Conservation (phyloP, 2,888 invertebrate species). For the Melipona bicolor region DNA sequence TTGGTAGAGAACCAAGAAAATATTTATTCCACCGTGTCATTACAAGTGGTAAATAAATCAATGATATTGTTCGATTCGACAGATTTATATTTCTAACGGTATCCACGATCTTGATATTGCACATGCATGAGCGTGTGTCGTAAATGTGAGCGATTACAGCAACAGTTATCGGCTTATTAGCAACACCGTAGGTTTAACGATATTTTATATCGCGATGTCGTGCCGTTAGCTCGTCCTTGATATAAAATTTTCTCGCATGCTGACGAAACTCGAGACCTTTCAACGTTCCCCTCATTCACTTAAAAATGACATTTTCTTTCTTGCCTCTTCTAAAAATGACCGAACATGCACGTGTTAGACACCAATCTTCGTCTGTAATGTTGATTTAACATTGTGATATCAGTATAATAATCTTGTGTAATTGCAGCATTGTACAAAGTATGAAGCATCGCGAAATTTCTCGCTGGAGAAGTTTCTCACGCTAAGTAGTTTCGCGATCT, state of each 20-base stretch:
- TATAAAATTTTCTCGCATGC: conserved; percentile 6
- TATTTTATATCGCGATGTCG: conserved; percentile 39
- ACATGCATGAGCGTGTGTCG: conserved; percentile 33
- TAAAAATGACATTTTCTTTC: too few relatives aligned
- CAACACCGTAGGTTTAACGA: conserved; percentile 32
- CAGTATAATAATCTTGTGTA: conserved; percentile 25
- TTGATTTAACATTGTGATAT: conserved; percentile 48
- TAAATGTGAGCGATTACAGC: conserved; percentile 32
- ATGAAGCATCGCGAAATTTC: too few relatives aligned
- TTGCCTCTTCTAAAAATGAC: conserved; percentile 11
- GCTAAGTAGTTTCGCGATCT: background rate
- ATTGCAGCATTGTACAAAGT: too few relatives aligned
- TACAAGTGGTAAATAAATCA: too few relatives aligned
- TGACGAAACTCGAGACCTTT: too few relatives aligned
- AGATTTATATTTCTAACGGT: too few relatives aligned
- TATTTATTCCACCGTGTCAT: too few relatives aligned
- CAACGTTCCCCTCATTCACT: too few relatives aligned
- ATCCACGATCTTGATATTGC: too few relatives aligned
- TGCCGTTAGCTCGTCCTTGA: conserved; percentile 21
- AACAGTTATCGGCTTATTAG: conserved; percentile 45
- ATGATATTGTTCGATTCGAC: too few relatives aligned
- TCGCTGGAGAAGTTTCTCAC: too few relatives aligned
- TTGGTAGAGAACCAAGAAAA: too few relatives aligned
- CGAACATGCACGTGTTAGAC: conserved; percentile 59
- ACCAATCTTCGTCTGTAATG: conserved; percentile 47